These are phyloP conservation scores for Sclerodermus sp. DNA, from an alignment of 2,888 invertebrate genomes.

Conservation along the genomic window DNA sequence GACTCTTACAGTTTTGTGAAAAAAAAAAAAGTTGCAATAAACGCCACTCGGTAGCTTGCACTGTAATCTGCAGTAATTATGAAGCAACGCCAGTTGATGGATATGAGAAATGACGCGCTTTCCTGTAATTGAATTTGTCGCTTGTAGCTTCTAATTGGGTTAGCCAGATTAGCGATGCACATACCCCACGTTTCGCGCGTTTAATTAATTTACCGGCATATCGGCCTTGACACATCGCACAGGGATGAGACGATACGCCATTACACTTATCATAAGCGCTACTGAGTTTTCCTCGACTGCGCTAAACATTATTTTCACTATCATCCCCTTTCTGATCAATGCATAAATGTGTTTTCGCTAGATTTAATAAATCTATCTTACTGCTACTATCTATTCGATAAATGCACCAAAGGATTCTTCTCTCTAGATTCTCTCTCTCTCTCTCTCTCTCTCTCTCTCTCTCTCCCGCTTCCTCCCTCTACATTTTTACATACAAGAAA, in stretches of 20 bases:
- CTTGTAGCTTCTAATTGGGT: conserved; percentile 24
- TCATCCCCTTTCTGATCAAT: too few species aligned
- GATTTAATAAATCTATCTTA: too few species aligned
- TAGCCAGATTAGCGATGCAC: conserved; percentile 21
- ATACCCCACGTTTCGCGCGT: conserved; percentile 6
- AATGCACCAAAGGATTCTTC: too few species aligned
- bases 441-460: neutral
- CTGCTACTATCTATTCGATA: too few species aligned
- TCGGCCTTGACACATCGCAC: neutral
- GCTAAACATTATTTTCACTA: too few species aligned
- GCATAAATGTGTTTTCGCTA: too few species aligned
- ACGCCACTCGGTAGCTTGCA: too few species aligned
- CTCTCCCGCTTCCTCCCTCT: too few species aligned
- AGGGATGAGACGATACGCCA: neutral
- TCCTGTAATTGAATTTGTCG: conserved; percentile 11
- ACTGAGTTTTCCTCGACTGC: neutral
- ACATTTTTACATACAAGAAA: too few species aligned
- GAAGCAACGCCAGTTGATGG: conserved; percentile 18
- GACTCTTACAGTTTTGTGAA: too few species aligned
- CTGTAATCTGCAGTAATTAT: conserved; percentile 2
- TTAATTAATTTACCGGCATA: conserved; percentile 1
- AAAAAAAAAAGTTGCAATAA: too few species aligned
- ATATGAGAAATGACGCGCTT: conserved; percentile 18
- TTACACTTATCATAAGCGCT: neutral
- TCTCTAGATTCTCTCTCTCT: neutral